Evolutionary conservation across 1,140 invertebrate genomes (phyloP).

Genomic region (Portunus trituberculatus): DNA sequence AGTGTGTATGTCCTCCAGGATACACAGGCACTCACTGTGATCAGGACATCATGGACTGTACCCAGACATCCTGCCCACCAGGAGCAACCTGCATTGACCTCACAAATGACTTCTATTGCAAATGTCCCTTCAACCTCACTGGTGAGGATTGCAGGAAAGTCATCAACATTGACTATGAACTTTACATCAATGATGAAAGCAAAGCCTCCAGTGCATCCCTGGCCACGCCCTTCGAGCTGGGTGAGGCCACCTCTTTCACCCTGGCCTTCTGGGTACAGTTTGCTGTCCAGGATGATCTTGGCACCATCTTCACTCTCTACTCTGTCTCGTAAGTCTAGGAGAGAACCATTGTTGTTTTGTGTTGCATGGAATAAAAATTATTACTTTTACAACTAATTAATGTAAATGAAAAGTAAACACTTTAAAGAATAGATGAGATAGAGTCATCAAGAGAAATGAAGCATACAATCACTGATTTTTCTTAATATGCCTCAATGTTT

Average conservation of each 20-base stretch:
- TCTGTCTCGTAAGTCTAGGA: slow-evolving; percentile 86
- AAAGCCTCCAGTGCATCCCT: slow-evolving; percentile 91
- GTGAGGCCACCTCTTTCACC: slow-evolving; percentile 89
- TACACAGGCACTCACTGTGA: slow-evolving; percentile 90
- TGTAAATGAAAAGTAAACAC: no score
- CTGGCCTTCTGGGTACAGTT: slow-evolving; percentile 98
- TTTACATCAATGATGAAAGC: slow-evolving; percentile 94
- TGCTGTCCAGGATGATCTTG: slow-evolving; percentile 91
- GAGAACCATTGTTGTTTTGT: background rate
- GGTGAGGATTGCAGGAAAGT: slow-evolving; percentile 97
- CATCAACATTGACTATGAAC: slow-evolving; percentile 96
- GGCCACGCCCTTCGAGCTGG: slow-evolving; percentile 92
- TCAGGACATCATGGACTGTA: slow-evolving; percentile 95
- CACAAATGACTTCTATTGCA: slow-evolving; percentile 95
- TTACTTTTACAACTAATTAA: background rate
- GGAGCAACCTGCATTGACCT: slow-evolving; percentile 96
- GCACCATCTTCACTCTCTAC: slow-evolving; percentile 96
- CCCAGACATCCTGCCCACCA: slow-evolving; percentile 95
- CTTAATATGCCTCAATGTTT: background rate
- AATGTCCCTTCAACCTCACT: slow-evolving; percentile 97
- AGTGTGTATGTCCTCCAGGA: slow-evolving; percentile 91
- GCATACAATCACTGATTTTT: no score
- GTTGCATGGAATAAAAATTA: background rate
- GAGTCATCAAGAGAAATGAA: no score
- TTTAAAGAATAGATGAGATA: no score